phyloP scores from a whole-genome alignment of 2,888 invertebrate species.

The Catocala nupta region DNA sequence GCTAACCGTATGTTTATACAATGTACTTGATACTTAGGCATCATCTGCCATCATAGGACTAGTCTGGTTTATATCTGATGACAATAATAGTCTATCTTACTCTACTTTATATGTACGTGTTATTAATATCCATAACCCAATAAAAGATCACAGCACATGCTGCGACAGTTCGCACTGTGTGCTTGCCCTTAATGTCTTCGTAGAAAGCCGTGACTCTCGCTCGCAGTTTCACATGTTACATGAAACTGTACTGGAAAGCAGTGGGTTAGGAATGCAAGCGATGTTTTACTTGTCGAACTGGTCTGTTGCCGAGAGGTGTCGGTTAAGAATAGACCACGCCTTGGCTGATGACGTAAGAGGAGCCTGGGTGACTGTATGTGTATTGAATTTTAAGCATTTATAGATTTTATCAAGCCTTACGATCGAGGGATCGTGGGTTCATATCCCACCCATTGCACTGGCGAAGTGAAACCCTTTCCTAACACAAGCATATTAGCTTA shows the following conservation, averaged over 20 bases:
- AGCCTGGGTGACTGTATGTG: background rate
- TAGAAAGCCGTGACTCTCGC: conserved; percentile 49
- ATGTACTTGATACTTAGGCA: too few species aligned
- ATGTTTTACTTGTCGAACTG: conserved; percentile 12
- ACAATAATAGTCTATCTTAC: too few species aligned
- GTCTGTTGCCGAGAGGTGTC: background rate
- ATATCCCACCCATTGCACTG: too few species aligned
- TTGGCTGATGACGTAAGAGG: background rate
- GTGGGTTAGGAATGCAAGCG: conserved; percentile 22
- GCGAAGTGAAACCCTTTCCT: too few species aligned
- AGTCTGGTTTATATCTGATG: too few species aligned
- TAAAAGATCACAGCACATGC: conserved; percentile 9
- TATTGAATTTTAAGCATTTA: background rate
- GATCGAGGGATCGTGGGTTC: too few species aligned
- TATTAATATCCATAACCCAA: background rate
- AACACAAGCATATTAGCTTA: too few species aligned
- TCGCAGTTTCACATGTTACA: conserved; percentile 31
- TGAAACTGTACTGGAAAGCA: conserved; percentile 35
- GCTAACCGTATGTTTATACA: too few species aligned
- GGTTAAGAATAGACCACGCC: conserved; percentile 6
- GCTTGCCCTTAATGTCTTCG: conserved; percentile 41
- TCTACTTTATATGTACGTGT: too few species aligned
- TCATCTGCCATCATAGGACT: too few species aligned
- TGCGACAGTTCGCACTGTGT: conserved; percentile 1
- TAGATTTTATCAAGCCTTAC: too few species aligned